Conservation (phyloP, 2,113 vertebrate genomes). For the Myotis yumanensis region DNA sequence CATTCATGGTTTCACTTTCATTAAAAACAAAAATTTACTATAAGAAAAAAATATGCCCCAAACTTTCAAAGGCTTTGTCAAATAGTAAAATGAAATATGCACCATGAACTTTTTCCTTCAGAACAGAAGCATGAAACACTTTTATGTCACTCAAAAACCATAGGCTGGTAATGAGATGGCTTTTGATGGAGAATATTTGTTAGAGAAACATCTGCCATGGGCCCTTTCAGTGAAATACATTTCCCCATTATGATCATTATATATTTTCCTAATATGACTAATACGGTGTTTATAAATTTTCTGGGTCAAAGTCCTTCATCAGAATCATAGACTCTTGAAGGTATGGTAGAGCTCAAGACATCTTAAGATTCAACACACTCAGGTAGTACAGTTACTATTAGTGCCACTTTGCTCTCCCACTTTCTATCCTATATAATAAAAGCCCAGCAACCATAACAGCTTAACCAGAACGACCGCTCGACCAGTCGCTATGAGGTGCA, state of each 20-base stretch:
- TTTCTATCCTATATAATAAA: neutral
- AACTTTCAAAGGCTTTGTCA: neutral
- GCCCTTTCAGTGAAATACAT: neutral
- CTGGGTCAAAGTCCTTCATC: neutral
- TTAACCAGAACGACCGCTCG: too few relatives aligned
- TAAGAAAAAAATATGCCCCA: neutral
- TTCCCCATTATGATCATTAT: neutral
- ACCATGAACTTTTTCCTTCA: neutral
- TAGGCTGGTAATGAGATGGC: neutral
- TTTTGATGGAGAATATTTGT: neutral
- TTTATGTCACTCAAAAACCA: neutral
- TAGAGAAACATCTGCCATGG: neutral
- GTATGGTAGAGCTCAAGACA: neutral
- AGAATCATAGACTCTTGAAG: neutral
- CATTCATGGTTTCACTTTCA: slow-evolving; percentile 2
- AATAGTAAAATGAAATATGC: neutral
- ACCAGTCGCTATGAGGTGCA: too few relatives aligned
- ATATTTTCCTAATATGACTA: slow-evolving; percentile 19
- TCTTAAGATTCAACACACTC: neutral
- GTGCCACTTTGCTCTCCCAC: neutral
- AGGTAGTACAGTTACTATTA: neutral
- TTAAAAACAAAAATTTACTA: neutral
- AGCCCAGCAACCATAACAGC: too few relatives aligned
- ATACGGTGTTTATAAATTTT: neutral
- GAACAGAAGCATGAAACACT: neutral